phyloP scores from a whole-genome alignment of 2,888 invertebrate species.

The Nasonia oneida region DNA sequence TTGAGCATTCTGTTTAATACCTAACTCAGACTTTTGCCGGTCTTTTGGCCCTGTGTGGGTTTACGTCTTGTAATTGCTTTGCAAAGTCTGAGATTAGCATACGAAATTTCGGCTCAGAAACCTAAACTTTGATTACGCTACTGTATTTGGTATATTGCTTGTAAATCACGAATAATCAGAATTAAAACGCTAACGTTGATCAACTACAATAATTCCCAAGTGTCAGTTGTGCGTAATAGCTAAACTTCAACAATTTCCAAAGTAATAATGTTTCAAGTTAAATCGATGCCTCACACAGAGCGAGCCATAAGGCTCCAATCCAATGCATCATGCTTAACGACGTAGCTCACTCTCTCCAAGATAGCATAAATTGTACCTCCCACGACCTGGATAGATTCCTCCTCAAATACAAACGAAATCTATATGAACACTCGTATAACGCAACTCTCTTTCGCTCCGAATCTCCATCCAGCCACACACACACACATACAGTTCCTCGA shows the following conservation, averaged over 20 bases:
- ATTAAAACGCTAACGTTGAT: constrained; percentile 57
- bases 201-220: constrained; percentile 53
- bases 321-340: constrained; percentile 42
- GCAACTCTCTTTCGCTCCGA: not conserved
- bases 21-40: constrained; percentile 4
- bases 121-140: not conserved
- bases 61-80: not conserved
- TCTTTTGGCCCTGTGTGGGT: not conserved
- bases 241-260: constrained; percentile 60
- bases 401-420: not conserved
- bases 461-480: not conserved
- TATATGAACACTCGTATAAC: not conserved
- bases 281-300: not conserved
- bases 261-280: constrained; percentile 54
- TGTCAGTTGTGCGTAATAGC: constrained; percentile 60
- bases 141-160: not conserved
- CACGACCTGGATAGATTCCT: not conserved
- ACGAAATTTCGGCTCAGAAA: not conserved
- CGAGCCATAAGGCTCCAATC: constrained; percentile 14
- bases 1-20: not conserved
- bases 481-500: not conserved
- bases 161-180: constrained; percentile 24
- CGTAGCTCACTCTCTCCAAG: not conserved
- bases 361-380: not conserved
- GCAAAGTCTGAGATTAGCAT: not conserved